A percentile compares a stretch with the other conserved stretches of the same genome.
Evolutionary conservation across 2,113 vertebrate genomes (phyloP).

Genomic region (Atherinomorus stipes): DNA sequence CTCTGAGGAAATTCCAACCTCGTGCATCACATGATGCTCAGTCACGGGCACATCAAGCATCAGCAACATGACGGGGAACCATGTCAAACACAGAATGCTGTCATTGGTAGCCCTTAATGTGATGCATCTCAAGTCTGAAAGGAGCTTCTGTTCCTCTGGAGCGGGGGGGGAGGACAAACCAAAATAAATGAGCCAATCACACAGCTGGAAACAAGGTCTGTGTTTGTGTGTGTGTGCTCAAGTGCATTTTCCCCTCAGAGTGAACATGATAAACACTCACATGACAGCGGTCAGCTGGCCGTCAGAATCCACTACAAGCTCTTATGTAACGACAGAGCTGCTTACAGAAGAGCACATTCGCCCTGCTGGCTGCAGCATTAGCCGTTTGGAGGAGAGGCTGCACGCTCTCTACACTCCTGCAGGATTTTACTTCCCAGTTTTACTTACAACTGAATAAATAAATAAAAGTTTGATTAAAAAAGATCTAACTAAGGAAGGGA

Average conservation of each 20-base stretch:
- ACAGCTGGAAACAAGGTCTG: constrained; percentile 24
- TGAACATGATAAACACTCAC: constrained; percentile 63
- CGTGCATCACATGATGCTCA: background rate
- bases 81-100: background rate
- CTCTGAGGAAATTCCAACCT: background rate
- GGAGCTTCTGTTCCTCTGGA: background rate
- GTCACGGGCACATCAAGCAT: background rate
- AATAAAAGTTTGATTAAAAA: too few relatives aligned
- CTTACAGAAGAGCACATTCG: constrained; percentile 63
- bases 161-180: constrained; percentile 7
- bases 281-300: constrained; percentile 71
- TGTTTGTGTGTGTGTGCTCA: constrained; percentile 31
- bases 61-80: background rate
- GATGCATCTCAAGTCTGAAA: background rate
- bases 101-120: too few relatives aligned
- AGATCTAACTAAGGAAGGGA: too few relatives aligned
- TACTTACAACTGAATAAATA: too few relatives aligned
- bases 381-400: too few relatives aligned
- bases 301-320: constrained; percentile 62
- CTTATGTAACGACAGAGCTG: constrained; percentile 59
- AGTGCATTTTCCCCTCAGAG: constrained; percentile 23
- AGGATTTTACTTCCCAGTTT: too few relatives aligned
- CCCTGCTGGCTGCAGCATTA: constrained; percentile 27
- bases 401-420: too few relatives aligned
- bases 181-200: constrained; percentile 45